phyloP scores from a whole-genome alignment of 2,888 invertebrate species.

The Ferdinandea cuprea region DNA sequence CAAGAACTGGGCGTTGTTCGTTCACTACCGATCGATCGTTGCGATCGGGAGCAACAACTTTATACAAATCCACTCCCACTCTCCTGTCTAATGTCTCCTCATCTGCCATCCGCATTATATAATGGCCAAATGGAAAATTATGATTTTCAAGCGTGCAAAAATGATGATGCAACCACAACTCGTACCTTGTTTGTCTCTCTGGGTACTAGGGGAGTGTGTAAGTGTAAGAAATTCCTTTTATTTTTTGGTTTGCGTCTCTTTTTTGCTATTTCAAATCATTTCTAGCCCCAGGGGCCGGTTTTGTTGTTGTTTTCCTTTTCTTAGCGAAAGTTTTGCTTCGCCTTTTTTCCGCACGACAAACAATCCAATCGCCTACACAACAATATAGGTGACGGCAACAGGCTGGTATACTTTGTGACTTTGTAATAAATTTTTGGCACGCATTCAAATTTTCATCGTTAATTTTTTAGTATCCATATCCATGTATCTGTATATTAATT shows the following conservation, averaged over 20 bases:
- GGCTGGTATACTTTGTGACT: no score
- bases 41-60: conserved; percentile 68
- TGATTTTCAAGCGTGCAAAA: conserved; percentile 64
- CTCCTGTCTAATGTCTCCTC: conserved; percentile 4
- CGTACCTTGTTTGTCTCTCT: conserved; percentile 23
- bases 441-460: conserved; percentile 43
- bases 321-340: conserved; percentile 61
- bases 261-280: conserved; percentile 41
- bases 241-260: no score
- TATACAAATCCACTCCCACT: conserved; percentile 24
- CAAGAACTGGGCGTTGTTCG: conserved; percentile 57
- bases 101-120: conserved; percentile 44
- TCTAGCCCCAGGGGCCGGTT: conserved; percentile 57
- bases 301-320: background rate
- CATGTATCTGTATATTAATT: no score
- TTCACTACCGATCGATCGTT: conserved; percentile 48
- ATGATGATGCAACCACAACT: conserved; percentile 49
- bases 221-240: conserved; percentile 52
- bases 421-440: conserved; percentile 21
- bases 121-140: conserved; percentile 62
- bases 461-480: background rate
- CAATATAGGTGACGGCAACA: conserved; percentile 24
- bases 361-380: conserved; percentile 63
- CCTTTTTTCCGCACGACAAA: conserved; percentile 59
- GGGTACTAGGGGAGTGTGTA: background rate